Conservation (phyloP, 2,113 vertebrate species). For the Mormyrus lacerda region DNA sequence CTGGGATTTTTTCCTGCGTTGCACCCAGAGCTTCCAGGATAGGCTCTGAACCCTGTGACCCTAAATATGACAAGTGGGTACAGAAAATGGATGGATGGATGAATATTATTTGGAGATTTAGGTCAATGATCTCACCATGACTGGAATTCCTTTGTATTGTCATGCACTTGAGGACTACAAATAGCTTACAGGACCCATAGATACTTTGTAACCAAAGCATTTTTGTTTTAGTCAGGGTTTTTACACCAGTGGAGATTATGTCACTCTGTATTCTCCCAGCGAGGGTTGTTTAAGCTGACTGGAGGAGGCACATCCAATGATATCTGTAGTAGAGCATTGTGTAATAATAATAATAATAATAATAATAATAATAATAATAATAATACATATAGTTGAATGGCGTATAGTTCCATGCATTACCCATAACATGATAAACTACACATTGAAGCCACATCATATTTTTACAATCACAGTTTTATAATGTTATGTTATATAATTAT, state of each 20-base stretch:
- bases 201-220: constrained; percentile 27
- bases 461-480: not conserved
- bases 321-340: not conserved
- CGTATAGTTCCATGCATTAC: not conserved
- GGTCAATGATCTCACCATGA: constrained; percentile 36
- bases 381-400: not conserved
- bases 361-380: not conserved
- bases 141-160: constrained; percentile 22
- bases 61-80: not conserved
- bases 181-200: not conserved
- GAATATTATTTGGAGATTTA: constrained; percentile 22
- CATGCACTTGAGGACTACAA: constrained; percentile 35
- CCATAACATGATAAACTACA: not conserved
- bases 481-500: not conserved
- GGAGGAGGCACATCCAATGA: not conserved
- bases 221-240: constrained; percentile 27
- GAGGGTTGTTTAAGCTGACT: not conserved
- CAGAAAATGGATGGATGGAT: not conserved
- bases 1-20: not conserved
- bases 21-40: not conserved
- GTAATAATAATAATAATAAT: not conserved
- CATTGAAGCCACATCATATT: not conserved
- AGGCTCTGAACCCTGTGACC: not conserved
- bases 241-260: constrained; percentile 31
- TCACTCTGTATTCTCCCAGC: constrained; percentile 17